Percentiles rank a stretch among this genome's conserved stretches.
phyloP scores from a whole-genome alignment of 2,888 invertebrate species.

The Idaea straminata region DNA sequence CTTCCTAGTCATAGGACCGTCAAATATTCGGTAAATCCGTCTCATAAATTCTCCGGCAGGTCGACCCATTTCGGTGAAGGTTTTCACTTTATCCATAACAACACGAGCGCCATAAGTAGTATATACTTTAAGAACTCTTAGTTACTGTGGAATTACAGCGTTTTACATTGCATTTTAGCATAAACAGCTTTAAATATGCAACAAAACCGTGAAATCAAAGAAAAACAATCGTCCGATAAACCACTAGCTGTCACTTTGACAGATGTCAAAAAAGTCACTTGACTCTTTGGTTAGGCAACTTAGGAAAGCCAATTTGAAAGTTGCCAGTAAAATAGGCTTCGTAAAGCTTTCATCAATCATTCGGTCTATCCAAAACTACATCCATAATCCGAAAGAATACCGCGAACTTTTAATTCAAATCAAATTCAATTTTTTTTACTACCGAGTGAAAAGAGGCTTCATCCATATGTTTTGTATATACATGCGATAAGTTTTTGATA shows the following conservation, averaged over 20 bases:
- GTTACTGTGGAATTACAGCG: neutral
- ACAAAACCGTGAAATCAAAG: neutral
- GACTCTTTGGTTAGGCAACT: neutral
- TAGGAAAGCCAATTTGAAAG: neutral
- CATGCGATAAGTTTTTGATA: no score
- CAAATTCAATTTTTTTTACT: no score
- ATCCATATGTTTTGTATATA: no score
- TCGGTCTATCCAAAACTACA: no score
- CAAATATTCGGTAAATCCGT: slow-evolving; percentile 67
- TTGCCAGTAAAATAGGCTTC: neutral
- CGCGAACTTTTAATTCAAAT: no score
- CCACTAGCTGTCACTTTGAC: neutral
- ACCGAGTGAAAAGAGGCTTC: no score
- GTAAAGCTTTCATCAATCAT: no score
- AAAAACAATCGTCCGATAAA: neutral
- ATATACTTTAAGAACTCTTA: neutral
- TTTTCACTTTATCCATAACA: slow-evolving; percentile 66
- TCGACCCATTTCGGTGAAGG: slow-evolving; percentile 64
- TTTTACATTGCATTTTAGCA: slow-evolving; percentile 3
- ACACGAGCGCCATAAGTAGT: slow-evolving; percentile 5
- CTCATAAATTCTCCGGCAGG: slow-evolving; percentile 68
- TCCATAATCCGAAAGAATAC: no score
- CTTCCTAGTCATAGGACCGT: slow-evolving; percentile 73
- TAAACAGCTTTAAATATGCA: no score
- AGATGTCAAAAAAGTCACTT: neutral